Evolutionary conservation across 2,888 invertebrate genomes (phyloP).

Genomic region (Tipula vernalis): DNA sequence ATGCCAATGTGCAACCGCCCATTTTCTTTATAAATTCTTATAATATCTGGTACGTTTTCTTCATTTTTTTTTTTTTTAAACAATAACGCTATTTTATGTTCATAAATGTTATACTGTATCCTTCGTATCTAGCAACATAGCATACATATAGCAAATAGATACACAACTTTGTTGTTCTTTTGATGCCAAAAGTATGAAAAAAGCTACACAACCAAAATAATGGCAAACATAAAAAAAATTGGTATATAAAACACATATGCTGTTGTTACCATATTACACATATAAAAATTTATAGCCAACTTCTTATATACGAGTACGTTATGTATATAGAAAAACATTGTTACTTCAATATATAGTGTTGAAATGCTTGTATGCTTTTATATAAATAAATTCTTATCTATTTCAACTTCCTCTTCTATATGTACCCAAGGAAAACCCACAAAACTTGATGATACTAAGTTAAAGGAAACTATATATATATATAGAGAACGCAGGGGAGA

Average conservation of each 20-base stretch:
- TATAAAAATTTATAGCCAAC: not conserved
- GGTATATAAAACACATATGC: constrained; percentile 4
- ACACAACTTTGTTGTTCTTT: not conserved
- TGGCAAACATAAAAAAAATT: not conserved
- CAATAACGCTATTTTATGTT: not conserved
- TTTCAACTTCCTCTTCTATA: not conserved
- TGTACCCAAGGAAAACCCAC: not conserved
- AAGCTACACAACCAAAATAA: not conserved
- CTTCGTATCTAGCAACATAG: not conserved
- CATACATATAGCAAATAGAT: not conserved
- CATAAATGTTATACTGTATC: not conserved
- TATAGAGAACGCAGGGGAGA: not conserved
- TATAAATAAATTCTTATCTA: not conserved
- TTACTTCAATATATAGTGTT: not conserved
- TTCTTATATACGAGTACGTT: not conserved
- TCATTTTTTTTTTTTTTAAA: not conserved
- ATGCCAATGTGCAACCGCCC: constrained; percentile 8
- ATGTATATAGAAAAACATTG: not conserved
- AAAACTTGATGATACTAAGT: not conserved
- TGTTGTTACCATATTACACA: constrained; percentile 4
- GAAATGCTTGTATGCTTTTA: not conserved
- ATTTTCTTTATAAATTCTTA: constrained; percentile 5
- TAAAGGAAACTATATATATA: not conserved
- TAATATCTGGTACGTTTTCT: constrained; percentile 4
- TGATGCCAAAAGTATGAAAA: not conserved